A percentile compares a stretch with the other conserved stretches of the same genome.
Conservation (phyloP, 1,140 invertebrate genomes). For the Danaus melanippus region DNA sequence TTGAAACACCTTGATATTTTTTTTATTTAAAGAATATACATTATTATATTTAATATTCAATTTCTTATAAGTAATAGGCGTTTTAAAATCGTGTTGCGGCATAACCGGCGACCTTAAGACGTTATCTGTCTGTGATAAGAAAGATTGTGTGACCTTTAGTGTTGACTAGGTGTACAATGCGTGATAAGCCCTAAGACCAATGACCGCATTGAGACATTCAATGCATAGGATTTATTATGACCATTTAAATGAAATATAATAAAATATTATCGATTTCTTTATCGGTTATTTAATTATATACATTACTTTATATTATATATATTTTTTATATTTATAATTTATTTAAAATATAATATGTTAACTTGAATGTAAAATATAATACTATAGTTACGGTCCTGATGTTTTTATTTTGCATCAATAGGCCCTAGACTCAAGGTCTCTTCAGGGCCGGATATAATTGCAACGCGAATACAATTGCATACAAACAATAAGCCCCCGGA, state of each 20-base stretch:
- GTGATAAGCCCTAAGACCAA: constrained; percentile 55
- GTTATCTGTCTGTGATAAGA: constrained; percentile 57
- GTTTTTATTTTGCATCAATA: constrained; percentile 2
- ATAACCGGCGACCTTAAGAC: constrained; percentile 47
- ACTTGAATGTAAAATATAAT: constrained; percentile 1
- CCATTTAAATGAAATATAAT: constrained; percentile 3
- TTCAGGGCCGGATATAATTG: constrained; percentile 52
- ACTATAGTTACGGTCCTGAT: constrained; percentile 1
- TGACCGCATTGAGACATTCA: constrained; percentile 47
- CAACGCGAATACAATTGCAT: constrained; percentile 32
- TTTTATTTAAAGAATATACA: constrained; percentile 17
- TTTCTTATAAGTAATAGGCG: constrained; percentile 12
- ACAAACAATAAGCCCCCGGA: constrained; percentile 6
- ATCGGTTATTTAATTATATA: too few relatives aligned
- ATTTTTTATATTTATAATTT: neutral
- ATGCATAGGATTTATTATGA: constrained; percentile 1
- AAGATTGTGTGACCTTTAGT: constrained; percentile 62
- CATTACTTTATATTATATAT: too few relatives aligned
- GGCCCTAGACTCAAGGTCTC: constrained; percentile 34
- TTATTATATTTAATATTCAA: constrained; percentile 12
- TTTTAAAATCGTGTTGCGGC: constrained; percentile 42
- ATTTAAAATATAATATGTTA: neutral
- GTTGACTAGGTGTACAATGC: constrained; percentile 47
- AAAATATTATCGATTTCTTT: too few relatives aligned
- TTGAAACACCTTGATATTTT: constrained; percentile 60